Evolutionary conservation across 2,797 vertebrate genomes (phyloP).

Genomic region (Urophycis tenuis): DNA sequence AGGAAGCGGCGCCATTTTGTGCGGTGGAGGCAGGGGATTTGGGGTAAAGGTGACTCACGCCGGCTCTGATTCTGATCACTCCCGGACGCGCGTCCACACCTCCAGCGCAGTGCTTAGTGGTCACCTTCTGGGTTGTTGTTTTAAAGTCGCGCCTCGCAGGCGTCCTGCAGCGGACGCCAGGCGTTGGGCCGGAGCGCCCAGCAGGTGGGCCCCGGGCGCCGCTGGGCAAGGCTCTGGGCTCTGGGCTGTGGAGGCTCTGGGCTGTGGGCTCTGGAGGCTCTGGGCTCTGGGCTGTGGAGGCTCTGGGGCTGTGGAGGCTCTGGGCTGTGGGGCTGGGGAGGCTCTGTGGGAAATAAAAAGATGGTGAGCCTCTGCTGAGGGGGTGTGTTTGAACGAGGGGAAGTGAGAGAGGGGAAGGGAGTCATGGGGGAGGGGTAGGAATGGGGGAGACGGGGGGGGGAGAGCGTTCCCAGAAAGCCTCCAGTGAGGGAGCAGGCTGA

Average conservation of each 20-base stretch:
- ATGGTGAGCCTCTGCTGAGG: slow-evolving; percentile 43
- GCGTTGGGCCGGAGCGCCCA: no score
- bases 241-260: no score
- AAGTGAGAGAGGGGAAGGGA: slow-evolving; percentile 55
- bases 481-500: slow-evolving; percentile 43
- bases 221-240: no score
- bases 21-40: slow-evolving; percentile 16
- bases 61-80: background rate
- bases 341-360: slow-evolving; percentile 31
- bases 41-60: slow-evolving; percentile 3
- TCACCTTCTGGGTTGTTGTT: no score
- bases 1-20: slow-evolving; percentile 52
- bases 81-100: background rate
- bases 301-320: no score
- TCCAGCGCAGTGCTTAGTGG: background rate
- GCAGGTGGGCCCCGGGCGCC: no score
- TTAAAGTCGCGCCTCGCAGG: slow-evolving; percentile 25
- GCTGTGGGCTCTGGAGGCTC: no score
- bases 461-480: slow-evolving; percentile 55
- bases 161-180: no score
- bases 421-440: slow-evolving; percentile 62
- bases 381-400: slow-evolving; percentile 63
- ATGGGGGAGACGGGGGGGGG: slow-evolving; percentile 51
- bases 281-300: no score
- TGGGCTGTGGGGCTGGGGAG: slow-evolving; percentile 24